Evolutionary conservation across 2,888 invertebrate genomes (phyloP).

Genomic region (Unio pictorum): DNA sequence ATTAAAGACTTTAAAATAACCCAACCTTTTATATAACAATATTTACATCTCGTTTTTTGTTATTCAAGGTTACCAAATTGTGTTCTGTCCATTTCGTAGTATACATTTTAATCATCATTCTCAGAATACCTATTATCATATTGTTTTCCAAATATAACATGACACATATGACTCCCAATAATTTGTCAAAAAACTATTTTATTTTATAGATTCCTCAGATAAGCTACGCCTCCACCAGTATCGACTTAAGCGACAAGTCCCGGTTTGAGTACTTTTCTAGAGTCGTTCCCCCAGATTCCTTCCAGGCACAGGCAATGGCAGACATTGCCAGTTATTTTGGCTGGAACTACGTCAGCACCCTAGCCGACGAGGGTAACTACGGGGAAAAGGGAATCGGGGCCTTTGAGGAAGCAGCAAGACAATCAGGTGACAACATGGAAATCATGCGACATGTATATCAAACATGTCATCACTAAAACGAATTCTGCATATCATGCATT

Average conservation of each 20-base stretch:
- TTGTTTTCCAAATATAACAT: too few species aligned
- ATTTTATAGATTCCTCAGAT: constrained; percentile 81
- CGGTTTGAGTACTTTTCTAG: constrained; percentile 82
- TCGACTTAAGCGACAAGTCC: constrained; percentile 82
- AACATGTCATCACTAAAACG: not conserved
- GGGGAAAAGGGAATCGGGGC: constrained; percentile 79
- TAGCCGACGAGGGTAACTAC: constrained; percentile 84
- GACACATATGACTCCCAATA: too few species aligned
- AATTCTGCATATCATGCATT: not conserved
- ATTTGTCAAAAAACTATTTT: constrained; percentile 1
- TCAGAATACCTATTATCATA: too few species aligned
- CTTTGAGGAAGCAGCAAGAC: constrained; percentile 66
- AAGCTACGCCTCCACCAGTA: constrained; percentile 81
- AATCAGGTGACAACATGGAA: constrained; percentile 52
- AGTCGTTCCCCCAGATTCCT: constrained; percentile 74
- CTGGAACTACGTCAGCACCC: constrained; percentile 84
- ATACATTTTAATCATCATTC: too few species aligned
- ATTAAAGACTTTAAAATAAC: too few species aligned
- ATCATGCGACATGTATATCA: not conserved
- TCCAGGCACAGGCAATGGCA: constrained; percentile 79
- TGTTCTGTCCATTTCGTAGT: too few species aligned
- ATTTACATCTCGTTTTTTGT: too few species aligned
- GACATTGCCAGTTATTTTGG: constrained; percentile 79
- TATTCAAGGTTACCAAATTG: too few species aligned
- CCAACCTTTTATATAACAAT: too few species aligned